A percentile compares a stretch with the other conserved stretches of the same genome.
phyloP scores from a whole-genome alignment of 2,888 invertebrate genomes.

The Ametastegia equiseti region DNA sequence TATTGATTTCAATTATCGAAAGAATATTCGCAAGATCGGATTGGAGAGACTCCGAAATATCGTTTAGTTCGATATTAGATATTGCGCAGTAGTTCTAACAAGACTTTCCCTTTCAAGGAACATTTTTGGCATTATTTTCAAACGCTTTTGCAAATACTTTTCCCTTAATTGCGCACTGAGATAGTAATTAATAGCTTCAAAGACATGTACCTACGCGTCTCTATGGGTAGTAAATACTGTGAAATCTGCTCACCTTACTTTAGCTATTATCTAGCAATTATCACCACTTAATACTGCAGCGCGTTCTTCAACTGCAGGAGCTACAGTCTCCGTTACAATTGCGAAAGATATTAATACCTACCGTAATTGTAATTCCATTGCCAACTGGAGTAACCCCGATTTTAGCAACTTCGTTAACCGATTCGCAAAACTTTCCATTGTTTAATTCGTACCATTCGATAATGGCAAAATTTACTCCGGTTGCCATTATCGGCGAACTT shows the following conservation, averaged over 20 bases:
- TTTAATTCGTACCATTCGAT: background rate
- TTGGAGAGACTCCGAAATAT: background rate
- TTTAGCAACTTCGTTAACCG: background rate
- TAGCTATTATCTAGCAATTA: background rate
- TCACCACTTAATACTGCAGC: background rate
- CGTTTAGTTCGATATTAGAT: background rate
- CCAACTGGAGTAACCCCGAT: background rate
- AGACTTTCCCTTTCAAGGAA: background rate
- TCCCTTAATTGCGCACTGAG: background rate
- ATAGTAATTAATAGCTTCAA: background rate
- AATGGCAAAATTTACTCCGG: background rate
- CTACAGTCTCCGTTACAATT: background rate
- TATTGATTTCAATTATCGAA: background rate
- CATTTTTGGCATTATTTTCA: background rate
- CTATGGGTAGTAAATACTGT: background rate
- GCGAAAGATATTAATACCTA: background rate
- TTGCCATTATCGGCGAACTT: background rate
- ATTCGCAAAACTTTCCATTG: background rate
- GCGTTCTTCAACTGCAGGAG: background rate
- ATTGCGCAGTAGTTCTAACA: background rate
- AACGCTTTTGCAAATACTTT: background rate
- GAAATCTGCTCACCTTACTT: background rate
- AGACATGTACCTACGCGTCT: too few relatives aligned
- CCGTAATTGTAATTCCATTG: constrained; percentile 12
- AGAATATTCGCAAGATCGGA: background rate